Evolutionary conservation across 2,113 vertebrate genomes (phyloP), one percentile per base, ranked within the genome.

Genomic region (Dromaius novaehollandiae): DNA sequence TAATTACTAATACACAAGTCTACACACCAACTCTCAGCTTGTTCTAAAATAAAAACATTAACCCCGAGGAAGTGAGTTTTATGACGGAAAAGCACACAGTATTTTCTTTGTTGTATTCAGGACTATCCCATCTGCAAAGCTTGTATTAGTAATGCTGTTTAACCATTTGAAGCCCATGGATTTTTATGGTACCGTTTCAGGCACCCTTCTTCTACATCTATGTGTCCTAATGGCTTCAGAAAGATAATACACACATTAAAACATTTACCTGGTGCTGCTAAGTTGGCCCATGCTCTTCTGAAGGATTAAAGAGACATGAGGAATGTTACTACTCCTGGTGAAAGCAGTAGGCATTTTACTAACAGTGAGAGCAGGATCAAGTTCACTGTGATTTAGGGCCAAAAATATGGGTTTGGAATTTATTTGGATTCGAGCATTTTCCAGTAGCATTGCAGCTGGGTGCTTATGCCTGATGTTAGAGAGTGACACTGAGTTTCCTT

Each of bases 391-490:
- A 81, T 78, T 82, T 88, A 0, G 5, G 65, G 51, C 76, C 65
- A 94, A 87, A 60, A 94, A 90, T 68, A 22, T 11, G 51, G 86
- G n/a, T 53, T 86, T 86, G 65, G 79, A 66, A 88, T 91, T 94
- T 88, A 58, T 74, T 90, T 91, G 64, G 38, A 81, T 91, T 93
- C n/a, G 51, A 83, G 46, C 85, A n/a, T 38, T 88, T 92, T 89
- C 56, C 51, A 68, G 71, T 55, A 90, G 24, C 14, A 11, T 74
- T 93, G 46, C 71, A 70, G n/a, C n/a, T 42, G 30, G 18, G 7
- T 80, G 30, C 44, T 74, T 88, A n/a, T 81, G 88, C 18, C 16
- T 60, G n/a, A 71, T 25, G 14, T 38, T 17, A 7, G 13, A 13
- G 24, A 18, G 60, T 56, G 76, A 48, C 13, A 4, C 32, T 5